Base-by-base conservation (phyloP, 2,888 invertebrate genomes). In the Platerodrilus igneus region DNA sequence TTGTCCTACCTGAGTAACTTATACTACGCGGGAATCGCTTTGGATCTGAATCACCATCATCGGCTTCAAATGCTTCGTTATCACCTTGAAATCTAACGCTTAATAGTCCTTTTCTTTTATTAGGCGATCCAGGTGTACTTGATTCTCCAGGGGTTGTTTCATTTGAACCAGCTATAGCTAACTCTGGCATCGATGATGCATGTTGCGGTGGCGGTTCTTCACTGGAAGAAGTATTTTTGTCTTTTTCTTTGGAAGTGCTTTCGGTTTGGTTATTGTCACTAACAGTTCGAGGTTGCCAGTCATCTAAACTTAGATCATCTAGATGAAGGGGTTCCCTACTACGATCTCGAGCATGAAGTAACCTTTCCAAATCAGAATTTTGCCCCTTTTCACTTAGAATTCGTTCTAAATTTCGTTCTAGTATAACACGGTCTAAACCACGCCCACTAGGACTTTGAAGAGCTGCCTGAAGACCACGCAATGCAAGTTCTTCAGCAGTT, bases 341-440 rank as follows among this genome's bases (percentile, higher is more conserved):
- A 51, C 75, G 67, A 40, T 80, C 80, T 51, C 74, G 64, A 2
- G 74, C 75, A 43, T 70, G 71, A 50, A 76, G 64, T 26, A 76
- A 58, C 51, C 74, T 72, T 52, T 70, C 71, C 29, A 70, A 57
- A 45, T 70, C 70, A 0, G 64, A 64, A 22, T 63, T 56, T 44
- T 62, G 61, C 9, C 53, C 56, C 37, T 71, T 63, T 48, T 78
- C 78, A 3, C 74, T 71, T 15, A 77, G 63, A 14, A 77, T 59
- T 45, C 81, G 73, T 51, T 79, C 82, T 45, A 83, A 70, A 60
- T 82, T 83, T 52, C 81, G 72, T 57, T 83, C 83, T 4, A 81
- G 71, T 30, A 81, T 70, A 1, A 81, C 78, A 58, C 84, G 72
- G 60, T 86, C 81, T 56, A 85, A 60, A 51, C 83, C 74, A 58